Conservation (phyloP, 1,140 invertebrate species). For the Grapholita molesta region DNA sequence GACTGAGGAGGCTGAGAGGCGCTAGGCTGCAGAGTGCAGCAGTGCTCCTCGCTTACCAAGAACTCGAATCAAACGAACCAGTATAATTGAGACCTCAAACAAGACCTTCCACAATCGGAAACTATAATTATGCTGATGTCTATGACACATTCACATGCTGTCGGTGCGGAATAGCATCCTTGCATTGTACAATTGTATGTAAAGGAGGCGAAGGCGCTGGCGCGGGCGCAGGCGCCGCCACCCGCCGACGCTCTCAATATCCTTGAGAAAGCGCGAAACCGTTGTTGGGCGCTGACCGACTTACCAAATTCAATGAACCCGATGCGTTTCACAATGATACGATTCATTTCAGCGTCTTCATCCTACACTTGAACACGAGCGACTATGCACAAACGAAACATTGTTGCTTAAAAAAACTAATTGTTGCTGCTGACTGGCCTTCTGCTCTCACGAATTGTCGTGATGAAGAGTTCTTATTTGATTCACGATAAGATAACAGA, state of each 20-base stretch:
- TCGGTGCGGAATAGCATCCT: not conserved
- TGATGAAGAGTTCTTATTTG: slow-evolving; percentile 41
- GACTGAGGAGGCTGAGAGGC: slow-evolving; percentile 17
- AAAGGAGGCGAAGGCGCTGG: slow-evolving; percentile 60
- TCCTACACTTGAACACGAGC: not conserved
- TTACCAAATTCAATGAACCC: slow-evolving; percentile 24
- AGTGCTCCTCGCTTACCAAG: not conserved
- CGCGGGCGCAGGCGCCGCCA: slow-evolving; percentile 25
- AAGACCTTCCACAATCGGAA: not conserved
- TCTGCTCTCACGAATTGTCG: slow-evolving; percentile 60
- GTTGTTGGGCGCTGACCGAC: slow-evolving; percentile 9
- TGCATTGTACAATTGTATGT: slow-evolving; percentile 65
- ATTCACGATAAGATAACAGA: slow-evolving; percentile 66
- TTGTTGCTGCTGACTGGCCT: slow-evolving; percentile 33
- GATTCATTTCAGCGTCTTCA: slow-evolving; percentile 12
- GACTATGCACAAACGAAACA: not conserved
- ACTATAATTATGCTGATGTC: not conserved
- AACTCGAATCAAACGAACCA: not conserved
- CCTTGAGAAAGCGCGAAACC: slow-evolving; percentile 44
- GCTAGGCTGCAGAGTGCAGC: slow-evolving; percentile 34
- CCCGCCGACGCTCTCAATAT: slow-evolving; percentile 38
- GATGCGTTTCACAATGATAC: slow-evolving; percentile 21
- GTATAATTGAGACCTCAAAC: not conserved
- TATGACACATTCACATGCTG: not conserved
- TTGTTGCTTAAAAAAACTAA: not conserved